Percentiles rank a stretch among this genome's conserved stretches.
Evolutionary conservation across 2,113 vertebrate species (phyloP).

Genomic region (Caracal caracal): DNA sequence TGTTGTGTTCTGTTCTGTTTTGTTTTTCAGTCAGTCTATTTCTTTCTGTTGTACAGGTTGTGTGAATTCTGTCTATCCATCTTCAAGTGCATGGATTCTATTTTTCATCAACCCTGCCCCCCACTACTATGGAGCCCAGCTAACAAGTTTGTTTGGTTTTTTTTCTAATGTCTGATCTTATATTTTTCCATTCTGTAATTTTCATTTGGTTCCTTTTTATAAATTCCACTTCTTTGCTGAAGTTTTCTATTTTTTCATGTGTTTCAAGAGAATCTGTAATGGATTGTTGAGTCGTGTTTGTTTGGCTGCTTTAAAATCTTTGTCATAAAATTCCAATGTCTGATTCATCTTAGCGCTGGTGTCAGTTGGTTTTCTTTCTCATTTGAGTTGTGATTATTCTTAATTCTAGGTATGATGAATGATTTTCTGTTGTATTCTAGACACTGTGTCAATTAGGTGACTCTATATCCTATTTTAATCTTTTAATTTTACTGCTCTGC

Average conservation of each 20-base stretch:
- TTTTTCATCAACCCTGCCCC: background rate
- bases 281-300: background rate
- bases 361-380: slow-evolving; percentile 24
- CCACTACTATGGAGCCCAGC: background rate
- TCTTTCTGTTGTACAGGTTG: background rate
- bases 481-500: background rate
- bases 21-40: background rate
- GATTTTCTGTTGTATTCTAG: background rate
- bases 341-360: background rate
- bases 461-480: background rate
- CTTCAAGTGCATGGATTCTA: background rate
- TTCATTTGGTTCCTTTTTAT: background rate
- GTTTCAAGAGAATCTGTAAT: background rate
- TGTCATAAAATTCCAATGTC: background rate
- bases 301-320: background rate
- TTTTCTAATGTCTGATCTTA: background rate
- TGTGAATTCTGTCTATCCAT: background rate
- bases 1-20: background rate
- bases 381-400: slow-evolving; percentile 36
- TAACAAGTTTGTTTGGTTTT: background rate
- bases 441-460: background rate
- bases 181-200: background rate
- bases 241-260: background rate
- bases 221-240: background rate
- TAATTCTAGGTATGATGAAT: background rate